A percentile compares a stretch with the other conserved stretches of the same genome.
Evolutionary conservation across 2,888 invertebrate species (phyloP).

Genomic region (Parnassius orleans): DNA sequence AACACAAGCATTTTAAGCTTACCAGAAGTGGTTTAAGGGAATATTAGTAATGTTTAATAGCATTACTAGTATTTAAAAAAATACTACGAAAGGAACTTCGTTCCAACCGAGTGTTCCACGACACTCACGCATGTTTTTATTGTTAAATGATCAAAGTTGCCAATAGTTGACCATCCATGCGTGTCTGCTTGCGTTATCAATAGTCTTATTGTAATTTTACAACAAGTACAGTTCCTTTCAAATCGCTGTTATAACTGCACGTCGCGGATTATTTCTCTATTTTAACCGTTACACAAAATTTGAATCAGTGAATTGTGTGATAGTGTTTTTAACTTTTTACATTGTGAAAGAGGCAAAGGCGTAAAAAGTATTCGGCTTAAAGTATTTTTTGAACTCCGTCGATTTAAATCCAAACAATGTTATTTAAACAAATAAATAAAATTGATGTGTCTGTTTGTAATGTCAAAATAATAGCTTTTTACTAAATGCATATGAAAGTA

Average conservation of each 20-base stretch:
- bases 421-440: too few species aligned
- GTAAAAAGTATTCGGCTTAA: background rate
- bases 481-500: too few species aligned
- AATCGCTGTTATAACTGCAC: slow-evolving; percentile 28
- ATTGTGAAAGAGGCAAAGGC: background rate
- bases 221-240: slow-evolving; percentile 28
- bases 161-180: slow-evolving; percentile 44
- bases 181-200: slow-evolving; percentile 47
- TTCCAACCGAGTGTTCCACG: too few species aligned
- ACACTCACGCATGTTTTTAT: too few species aligned
- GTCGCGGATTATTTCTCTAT: slow-evolving; percentile 5
- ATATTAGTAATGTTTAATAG: too few species aligned
- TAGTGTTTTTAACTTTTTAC: background rate
- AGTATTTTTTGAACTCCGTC: background rate
- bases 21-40: too few species aligned
- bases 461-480: too few species aligned
- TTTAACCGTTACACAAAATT: background rate
- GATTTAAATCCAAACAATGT: background rate
- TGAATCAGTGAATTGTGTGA: background rate
- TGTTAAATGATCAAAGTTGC: slow-evolving; percentile 22
- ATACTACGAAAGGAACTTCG: too few species aligned
- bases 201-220: slow-evolving; percentile 15
- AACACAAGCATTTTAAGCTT: too few species aligned
- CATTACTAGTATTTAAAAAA: too few species aligned
- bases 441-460: too few species aligned